Percentiles rank a stretch among this genome's conserved stretches.
Conservation (phyloP, 2,113 vertebrate species). For the Todiramphus saurophagus region DNA sequence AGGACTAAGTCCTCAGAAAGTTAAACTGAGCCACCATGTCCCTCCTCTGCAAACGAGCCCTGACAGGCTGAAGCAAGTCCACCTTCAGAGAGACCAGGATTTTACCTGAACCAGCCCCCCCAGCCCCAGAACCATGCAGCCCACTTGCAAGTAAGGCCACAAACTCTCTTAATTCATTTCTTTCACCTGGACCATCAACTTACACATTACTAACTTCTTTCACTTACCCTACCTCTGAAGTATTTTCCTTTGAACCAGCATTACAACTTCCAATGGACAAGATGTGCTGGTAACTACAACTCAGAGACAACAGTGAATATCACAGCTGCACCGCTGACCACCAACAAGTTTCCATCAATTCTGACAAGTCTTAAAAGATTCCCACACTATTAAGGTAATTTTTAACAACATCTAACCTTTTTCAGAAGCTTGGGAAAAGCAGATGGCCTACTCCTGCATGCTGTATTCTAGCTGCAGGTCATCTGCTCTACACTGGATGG, state of each 20-base stretch:
- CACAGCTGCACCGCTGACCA: background rate
- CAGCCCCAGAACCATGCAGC: fast-evolving
- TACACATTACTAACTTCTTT: background rate
- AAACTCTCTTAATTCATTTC: fast-evolving
- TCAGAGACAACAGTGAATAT: background rate
- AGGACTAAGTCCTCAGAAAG: background rate
- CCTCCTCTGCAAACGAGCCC: background rate
- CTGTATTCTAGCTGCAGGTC: background rate
- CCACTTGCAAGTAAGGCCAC: background rate
- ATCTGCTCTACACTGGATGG: background rate
- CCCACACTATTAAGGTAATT: fast-evolving
- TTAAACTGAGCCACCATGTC: background rate
- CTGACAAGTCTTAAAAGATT: background rate
- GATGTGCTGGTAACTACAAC: background rate
- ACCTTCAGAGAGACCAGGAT: background rate
- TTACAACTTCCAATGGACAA: background rate
- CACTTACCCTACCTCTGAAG: background rate
- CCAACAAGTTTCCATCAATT: background rate
- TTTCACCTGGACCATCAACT: background rate
- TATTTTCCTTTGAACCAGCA: background rate
- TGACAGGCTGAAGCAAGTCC: background rate
- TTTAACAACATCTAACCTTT: background rate
- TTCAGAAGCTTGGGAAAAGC: background rate
- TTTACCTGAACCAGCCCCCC: background rate
- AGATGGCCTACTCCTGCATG: background rate